A percentile compares a stretch with the other conserved stretches of the same genome.
Conservation (phyloP, 2,113 vertebrate genomes). For the Pristiophorus japonicus region DNA sequence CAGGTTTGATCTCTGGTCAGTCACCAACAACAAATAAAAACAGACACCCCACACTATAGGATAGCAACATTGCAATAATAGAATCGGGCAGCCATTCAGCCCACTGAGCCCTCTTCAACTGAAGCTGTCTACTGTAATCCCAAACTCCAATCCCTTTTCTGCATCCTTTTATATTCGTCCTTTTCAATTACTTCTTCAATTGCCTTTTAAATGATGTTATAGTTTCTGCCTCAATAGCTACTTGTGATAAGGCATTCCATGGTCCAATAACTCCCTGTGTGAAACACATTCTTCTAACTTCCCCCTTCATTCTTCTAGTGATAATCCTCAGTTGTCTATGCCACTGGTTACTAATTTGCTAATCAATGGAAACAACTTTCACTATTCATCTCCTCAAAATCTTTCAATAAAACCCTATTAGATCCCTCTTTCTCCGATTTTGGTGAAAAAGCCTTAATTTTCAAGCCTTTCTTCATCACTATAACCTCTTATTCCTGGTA, state of each 20-base stretch:
- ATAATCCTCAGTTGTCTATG: neutral
- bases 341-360: neutral
- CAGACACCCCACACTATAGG: neutral
- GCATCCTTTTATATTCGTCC: neutral
- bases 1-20: neutral
- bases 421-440: too few relatives aligned
- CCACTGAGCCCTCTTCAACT: neutral
- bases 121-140: constrained; percentile 5
- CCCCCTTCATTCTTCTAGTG: neutral
- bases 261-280: neutral
- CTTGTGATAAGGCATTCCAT: neutral
- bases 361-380: neutral
- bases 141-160: neutral
- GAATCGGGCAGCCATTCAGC: neutral
- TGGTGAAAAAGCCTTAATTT: neutral
- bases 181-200: constrained; percentile 1
- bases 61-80: neutral
- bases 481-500: neutral
- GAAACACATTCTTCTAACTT: neutral
- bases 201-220: constrained; percentile 9
- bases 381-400: neutral
- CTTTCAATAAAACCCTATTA: neutral
- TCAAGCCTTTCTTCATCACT: neutral
- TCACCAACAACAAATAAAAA: neutral
- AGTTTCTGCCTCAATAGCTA: neutral